These are phyloP conservation scores for Labia minor DNA, from an alignment of 2,888 invertebrate species.

Conservation along the genomic window DNA sequence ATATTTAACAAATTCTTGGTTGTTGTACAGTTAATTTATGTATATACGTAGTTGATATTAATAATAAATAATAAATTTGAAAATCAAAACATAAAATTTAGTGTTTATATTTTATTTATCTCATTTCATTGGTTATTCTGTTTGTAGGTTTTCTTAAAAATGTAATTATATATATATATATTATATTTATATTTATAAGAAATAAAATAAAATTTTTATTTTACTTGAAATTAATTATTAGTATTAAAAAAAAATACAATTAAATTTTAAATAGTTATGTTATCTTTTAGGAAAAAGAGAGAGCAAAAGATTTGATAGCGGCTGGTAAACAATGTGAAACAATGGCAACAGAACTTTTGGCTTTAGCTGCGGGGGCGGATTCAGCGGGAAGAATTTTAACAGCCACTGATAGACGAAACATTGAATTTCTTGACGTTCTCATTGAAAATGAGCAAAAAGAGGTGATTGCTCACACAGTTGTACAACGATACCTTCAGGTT, in stretches of 20 bases:
- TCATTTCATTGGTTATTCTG: no score
- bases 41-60: no score
- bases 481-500: constrained; percentile 90
- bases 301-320: constrained; percentile 89
- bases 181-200: no score
- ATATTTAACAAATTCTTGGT: no score
- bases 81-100: no score
- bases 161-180: no score
- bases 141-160: no score
- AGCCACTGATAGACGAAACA: constrained; percentile 85
- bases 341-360: constrained; percentile 93
- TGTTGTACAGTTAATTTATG: no score
- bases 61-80: no score
- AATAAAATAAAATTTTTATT: background rate
- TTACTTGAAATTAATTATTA: background rate
- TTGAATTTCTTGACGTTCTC: constrained; percentile 89
- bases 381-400: constrained; percentile 90
- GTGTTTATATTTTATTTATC: no score
- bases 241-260: no score
- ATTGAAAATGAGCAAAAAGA: constrained; percentile 99
- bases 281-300: constrained; percentile 81
- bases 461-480: constrained; percentile 92
- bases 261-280: no score
- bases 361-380: constrained; percentile 86
- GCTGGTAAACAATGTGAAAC: constrained; percentile 94